These are phyloP conservation scores for Momotus momota DNA, from an alignment of 2,797 vertebrate species.

Conservation along the genomic window DNA sequence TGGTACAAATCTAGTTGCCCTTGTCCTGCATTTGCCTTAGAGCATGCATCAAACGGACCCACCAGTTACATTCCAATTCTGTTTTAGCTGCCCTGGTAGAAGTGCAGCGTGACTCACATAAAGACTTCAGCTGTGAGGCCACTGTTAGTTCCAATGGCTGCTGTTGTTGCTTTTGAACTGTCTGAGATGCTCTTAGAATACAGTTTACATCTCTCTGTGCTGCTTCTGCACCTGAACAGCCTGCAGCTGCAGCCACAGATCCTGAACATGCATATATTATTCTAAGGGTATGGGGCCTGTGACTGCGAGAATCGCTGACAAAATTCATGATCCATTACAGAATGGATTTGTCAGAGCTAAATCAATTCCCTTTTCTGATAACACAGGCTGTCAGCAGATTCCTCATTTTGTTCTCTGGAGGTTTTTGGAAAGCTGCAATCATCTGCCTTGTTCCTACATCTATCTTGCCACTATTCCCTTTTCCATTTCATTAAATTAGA, in stretches of 20 bases:
- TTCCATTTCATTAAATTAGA: background rate
- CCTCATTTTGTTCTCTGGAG: constrained; percentile 20
- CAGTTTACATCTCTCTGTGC: background rate
- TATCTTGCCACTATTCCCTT: background rate
- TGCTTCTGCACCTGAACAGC: constrained; percentile 35
- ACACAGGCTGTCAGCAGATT: background rate
- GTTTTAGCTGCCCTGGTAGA: background rate
- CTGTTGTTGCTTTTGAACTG: background rate
- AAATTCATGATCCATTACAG: constrained; percentile 25
- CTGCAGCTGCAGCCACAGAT: constrained; percentile 8
- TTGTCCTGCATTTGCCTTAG: background rate
- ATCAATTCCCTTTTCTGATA: background rate
- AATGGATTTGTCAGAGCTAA: constrained; percentile 14
- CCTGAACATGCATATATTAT: background rate
- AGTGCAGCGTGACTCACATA: background rate
- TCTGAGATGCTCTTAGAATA: background rate
- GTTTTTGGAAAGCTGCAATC: constrained; percentile 10
- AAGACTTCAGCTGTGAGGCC: background rate
- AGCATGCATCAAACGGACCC: background rate
- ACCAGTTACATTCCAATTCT: background rate
- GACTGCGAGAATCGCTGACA: background rate
- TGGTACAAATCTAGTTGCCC: background rate
- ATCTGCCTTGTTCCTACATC: background rate
- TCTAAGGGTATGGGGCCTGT: background rate
- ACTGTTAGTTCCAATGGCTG: background rate